Percentiles rank a stretch among this genome's conserved stretches.
Conservation (phyloP, 2,113 vertebrate genomes). For the Epinephelus fuscoguttatus region DNA sequence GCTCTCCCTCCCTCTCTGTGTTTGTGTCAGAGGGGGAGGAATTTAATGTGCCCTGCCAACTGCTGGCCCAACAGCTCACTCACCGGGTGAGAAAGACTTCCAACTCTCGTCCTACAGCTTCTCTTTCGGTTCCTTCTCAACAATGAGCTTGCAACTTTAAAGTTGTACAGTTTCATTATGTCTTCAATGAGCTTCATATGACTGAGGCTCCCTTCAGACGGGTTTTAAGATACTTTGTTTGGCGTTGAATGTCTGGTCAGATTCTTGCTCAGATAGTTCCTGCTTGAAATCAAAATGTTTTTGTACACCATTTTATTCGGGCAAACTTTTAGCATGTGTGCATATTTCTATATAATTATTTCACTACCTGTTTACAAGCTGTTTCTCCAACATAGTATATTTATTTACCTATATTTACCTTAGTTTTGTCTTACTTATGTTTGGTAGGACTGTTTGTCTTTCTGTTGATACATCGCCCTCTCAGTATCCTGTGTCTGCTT, state of each 20-base stretch:
- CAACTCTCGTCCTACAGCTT: background rate
- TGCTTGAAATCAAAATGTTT: background rate
- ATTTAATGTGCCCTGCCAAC: conserved; percentile 45
- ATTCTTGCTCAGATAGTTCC: background rate
- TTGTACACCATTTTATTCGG: background rate
- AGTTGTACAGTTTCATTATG: background rate
- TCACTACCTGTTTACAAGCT: too few relatives aligned
- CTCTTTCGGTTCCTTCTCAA: conserved; percentile 18
- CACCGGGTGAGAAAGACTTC: conserved; percentile 20
- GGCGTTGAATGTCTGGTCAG: background rate
- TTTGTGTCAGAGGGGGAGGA: conserved; percentile 47
- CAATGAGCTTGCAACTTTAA: background rate
- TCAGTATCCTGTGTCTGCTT: too few relatives aligned
- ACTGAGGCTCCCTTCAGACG: background rate
- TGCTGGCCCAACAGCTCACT: conserved; percentile 58
- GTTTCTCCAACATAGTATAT: too few relatives aligned
- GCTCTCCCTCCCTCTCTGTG: conserved; percentile 28
- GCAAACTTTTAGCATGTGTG: background rate
- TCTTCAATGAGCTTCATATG: background rate
- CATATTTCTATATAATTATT: too few relatives aligned
- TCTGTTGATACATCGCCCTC: too few relatives aligned
- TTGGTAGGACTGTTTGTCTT: too few relatives aligned
- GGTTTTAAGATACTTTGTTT: background rate
- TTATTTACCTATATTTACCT: background rate
- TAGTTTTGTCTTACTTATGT: too few relatives aligned